Percentiles rank a stretch among this genome's conserved stretches.
Evolutionary conservation across 2,888 invertebrate genomes (phyloP).

Genomic region (Callyntrura sp.): DNA sequence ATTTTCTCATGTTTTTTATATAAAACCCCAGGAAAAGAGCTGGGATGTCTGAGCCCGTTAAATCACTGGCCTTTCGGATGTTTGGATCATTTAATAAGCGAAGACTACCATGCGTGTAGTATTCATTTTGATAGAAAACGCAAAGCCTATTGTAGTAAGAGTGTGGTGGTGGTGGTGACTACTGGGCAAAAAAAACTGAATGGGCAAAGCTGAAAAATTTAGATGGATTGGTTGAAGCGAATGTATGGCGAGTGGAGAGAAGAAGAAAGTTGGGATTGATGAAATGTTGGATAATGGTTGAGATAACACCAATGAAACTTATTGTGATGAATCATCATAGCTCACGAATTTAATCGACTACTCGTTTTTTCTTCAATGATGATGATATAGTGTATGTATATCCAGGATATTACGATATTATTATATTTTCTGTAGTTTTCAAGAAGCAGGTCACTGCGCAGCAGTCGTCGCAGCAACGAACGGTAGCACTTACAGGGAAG

Average conservation of each 20-base stretch:
- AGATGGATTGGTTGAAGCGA: no score
- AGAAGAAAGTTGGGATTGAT: not conserved
- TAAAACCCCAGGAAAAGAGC: not conserved
- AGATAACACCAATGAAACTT: constrained; percentile 29
- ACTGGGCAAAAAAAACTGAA: no score
- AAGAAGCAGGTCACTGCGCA: constrained; percentile 34
- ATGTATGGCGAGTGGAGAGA: not conserved
- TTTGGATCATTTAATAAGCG: constrained; percentile 36
- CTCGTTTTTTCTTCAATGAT: constrained; percentile 25
- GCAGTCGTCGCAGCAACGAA: no score
- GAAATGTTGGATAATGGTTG: not conserved
- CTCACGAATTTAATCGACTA: constrained; percentile 25
- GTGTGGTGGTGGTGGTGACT: no score
- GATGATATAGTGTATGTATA: no score
- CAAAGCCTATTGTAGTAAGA: not conserved
- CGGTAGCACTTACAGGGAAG: no score
- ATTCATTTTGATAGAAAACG: not conserved
- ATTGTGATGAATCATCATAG: constrained; percentile 44
- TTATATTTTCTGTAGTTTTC: not conserved
- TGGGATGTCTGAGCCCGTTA: not conserved
- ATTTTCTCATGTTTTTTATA: not conserved
- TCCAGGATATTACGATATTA: no score
- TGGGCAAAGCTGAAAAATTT: not conserved
- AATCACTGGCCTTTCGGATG: constrained; percentile 9
- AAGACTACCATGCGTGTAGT: constrained; percentile 10